Evolutionary conservation across 2,113 vertebrate genomes (phyloP).

Genomic region (Scophthalmus maximus): DNA sequence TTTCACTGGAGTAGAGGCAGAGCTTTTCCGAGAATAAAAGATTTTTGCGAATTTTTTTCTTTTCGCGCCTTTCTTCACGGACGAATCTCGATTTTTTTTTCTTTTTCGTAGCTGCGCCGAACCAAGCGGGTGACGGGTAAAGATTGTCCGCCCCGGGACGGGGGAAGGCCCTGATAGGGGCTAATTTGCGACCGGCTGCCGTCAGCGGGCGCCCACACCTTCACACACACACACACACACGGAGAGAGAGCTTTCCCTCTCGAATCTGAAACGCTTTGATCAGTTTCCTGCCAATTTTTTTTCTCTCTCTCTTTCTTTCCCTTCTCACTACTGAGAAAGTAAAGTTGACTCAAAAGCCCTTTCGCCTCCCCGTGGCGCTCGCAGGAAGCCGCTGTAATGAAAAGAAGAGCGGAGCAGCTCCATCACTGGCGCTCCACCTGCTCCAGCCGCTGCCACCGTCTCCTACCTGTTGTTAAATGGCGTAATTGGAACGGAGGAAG

Average conservation of each 20-base stretch:
- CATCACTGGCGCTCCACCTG: conserved; percentile 54
- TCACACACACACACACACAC: conserved; percentile 11
- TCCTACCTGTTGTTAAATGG: conserved; percentile 65
- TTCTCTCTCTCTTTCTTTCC: too few species aligned
- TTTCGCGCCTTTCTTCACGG: too few species aligned
- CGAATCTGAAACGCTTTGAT: conserved; percentile 57
- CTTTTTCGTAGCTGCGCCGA: too few species aligned
- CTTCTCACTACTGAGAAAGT: conserved; percentile 46
- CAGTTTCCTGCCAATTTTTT: conserved; percentile 35
- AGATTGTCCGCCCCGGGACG: conserved; percentile 21
- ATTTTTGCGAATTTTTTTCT: too few species aligned
- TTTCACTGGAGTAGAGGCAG: too few species aligned
- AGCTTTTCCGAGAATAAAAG: too few species aligned
- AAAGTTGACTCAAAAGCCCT: conserved; percentile 55
- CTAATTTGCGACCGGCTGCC: conserved; percentile 26
- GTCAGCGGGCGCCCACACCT: conserved; percentile 14
- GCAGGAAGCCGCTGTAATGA: conserved; percentile 60
- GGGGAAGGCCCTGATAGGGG: too few species aligned
- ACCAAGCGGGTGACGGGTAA: conserved; percentile 14
- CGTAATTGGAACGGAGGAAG: conserved; percentile 40
- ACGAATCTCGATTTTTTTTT: too few species aligned
- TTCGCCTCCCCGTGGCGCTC: conserved; percentile 33
- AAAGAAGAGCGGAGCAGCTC: conserved; percentile 48
- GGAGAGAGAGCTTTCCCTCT: conserved; percentile 40
- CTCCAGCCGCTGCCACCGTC: conserved; percentile 34